Percentiles rank a stretch among this genome's conserved stretches.
Evolutionary conservation across 2,113 vertebrate genomes (phyloP).

Genomic region (Trachemys scripta): DNA sequence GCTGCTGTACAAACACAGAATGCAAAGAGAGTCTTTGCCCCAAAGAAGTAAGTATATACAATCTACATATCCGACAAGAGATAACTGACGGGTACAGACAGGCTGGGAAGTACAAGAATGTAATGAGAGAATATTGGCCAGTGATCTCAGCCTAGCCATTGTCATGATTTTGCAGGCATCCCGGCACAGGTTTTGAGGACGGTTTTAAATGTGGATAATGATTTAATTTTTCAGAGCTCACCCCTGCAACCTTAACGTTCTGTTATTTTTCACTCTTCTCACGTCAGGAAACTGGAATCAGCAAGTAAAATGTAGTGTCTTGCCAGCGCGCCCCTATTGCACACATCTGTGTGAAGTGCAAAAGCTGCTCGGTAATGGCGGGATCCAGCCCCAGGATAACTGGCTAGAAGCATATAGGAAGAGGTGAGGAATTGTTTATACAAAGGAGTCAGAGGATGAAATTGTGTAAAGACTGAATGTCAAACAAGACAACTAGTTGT

Average conservation of each 20-base stretch:
- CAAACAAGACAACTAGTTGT: background rate
- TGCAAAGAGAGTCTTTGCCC: background rate
- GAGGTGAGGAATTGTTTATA: background rate
- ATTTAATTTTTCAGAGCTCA: background rate
- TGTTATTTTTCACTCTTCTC: background rate
- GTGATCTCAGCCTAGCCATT: no score
- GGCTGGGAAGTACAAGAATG: background rate
- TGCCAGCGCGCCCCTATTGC: background rate
- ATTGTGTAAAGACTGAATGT: background rate
- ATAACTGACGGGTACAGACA: background rate
- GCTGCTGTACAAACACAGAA: background rate
- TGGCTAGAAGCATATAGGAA: background rate
- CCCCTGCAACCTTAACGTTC: background rate
- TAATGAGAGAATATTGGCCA: background rate
- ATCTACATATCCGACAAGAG: background rate
- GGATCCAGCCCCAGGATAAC: background rate
- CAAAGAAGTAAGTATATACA: background rate
- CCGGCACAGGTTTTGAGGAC: no score
- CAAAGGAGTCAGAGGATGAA: no score
- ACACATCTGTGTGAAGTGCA: background rate
- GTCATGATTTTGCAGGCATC: no score
- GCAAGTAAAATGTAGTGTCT: background rate
- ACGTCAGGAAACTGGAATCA: background rate
- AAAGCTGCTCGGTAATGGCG: background rate
- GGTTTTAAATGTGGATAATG: no score